Percentiles rank a stretch among this genome's conserved stretches.
These are phyloP conservation scores for Crenuchus spilurus DNA, from an alignment of 2,797 vertebrate genomes.

Conservation along the genomic window DNA sequence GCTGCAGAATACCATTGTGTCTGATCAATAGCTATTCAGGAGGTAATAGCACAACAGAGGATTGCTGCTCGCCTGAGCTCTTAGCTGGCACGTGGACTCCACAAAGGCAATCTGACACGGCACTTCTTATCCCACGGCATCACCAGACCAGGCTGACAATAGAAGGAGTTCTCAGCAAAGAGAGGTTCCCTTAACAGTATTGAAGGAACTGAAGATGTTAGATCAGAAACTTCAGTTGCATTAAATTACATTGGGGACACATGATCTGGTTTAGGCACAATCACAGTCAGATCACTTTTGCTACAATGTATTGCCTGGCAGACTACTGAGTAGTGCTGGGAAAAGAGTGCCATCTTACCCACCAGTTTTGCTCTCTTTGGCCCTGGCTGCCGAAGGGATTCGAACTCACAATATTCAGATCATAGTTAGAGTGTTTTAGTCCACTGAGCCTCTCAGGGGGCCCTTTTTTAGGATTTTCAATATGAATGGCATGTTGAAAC, in stretches of 20 bases:
- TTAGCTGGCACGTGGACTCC: not conserved
- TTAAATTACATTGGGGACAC: not conserved
- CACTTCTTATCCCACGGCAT: not conserved
- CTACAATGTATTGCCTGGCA: too few species aligned
- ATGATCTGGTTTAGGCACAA: too few species aligned
- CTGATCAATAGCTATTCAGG: slow-evolving; percentile 62
- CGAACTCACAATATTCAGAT: too few species aligned
- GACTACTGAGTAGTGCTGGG: too few species aligned
- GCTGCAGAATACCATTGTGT: slow-evolving; percentile 39
- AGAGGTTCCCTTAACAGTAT: not conserved
- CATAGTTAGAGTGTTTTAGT: too few species aligned
- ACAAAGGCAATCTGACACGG: slow-evolving; percentile 18
- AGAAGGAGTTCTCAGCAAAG: not conserved
- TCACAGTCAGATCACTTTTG: too few species aligned
- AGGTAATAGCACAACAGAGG: slow-evolving; percentile 51
- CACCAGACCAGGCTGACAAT: not conserved
- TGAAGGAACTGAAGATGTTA: not conserved
- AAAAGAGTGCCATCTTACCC: too few species aligned
- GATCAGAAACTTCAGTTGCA: not conserved
- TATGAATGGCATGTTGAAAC: too few species aligned
- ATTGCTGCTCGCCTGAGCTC: slow-evolving; percentile 30
- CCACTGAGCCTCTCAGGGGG: too few species aligned
- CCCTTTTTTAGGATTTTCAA: too few species aligned
- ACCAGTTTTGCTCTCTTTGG: too few species aligned
- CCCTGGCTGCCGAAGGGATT: too few species aligned